phyloP scores from a whole-genome alignment of 2,888 invertebrate species.

The Eilema caniola region DNA sequence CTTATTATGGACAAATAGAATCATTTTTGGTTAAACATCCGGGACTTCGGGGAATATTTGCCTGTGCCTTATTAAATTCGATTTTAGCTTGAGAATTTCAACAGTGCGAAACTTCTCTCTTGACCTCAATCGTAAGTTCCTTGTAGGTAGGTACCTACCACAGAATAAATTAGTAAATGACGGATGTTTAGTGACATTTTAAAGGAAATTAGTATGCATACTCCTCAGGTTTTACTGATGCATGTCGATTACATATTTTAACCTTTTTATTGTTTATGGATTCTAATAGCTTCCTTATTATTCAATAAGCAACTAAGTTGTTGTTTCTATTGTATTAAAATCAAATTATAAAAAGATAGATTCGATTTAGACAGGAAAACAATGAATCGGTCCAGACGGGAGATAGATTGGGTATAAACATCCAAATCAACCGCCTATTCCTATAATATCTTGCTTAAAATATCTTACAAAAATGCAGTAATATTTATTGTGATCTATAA shows the following conservation, averaged over 20 bases:
- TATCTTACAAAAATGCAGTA: not conserved
- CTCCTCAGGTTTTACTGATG: not conserved
- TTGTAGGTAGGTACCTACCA: no score
- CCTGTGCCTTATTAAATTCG: not conserved
- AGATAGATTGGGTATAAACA: not conserved
- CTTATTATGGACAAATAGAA: not conserved
- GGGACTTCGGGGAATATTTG: not conserved
- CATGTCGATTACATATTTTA: slow-evolving; percentile 1
- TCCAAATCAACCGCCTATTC: not conserved
- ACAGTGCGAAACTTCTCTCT: not conserved
- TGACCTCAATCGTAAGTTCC: no score
- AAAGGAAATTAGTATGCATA: not conserved
- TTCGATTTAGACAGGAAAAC: no score
- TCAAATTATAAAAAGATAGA: not conserved
- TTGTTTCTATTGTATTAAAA: not conserved
- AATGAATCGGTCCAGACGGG: no score
- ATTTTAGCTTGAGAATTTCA: not conserved
- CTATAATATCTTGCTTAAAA: not conserved
- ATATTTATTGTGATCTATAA: not conserved
- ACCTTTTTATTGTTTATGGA: not conserved
- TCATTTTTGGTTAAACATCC: not conserved
- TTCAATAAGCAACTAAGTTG: not conserved
- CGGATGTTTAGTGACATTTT: no score
- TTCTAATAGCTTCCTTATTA: not conserved
- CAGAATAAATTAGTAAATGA: no score